Evolutionary conservation across 2,888 invertebrate genomes (phyloP).

Genomic region (Lamellibrachia satsuma): DNA sequence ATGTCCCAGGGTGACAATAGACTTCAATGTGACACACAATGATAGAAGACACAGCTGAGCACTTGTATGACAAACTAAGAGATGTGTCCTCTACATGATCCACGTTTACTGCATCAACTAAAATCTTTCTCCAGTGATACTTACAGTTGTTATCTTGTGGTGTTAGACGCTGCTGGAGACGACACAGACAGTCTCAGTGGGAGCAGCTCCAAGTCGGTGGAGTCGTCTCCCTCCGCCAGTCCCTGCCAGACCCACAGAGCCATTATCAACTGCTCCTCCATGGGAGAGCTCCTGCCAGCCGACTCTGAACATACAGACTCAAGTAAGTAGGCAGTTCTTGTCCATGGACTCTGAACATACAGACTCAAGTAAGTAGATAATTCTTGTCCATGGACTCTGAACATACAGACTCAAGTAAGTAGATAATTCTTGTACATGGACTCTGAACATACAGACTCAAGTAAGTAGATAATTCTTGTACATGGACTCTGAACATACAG

Average conservation of each 20-base stretch:
- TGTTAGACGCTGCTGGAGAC: conserved; percentile 25
- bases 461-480: not conserved
- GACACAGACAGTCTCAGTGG: conserved; percentile 63
- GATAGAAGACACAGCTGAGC: no score
- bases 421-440: no score
- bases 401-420: not conserved
- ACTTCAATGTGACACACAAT: no score
- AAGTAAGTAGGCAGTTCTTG: not conserved
- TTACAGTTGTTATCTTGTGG: no score
- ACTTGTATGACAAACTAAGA: no score
- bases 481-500: not conserved
- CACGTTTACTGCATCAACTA: no score
- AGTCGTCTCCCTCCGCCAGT: conserved; percentile 63
- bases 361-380: not conserved
- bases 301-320: not conserved
- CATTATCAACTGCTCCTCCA: conserved; percentile 25
- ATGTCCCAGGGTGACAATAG: not conserved
- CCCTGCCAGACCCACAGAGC: conserved; percentile 34
- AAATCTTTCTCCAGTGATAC: no score
- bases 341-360: not conserved
- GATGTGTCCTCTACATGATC: no score
- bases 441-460: not conserved
- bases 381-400: not conserved
- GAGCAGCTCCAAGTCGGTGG: conserved; percentile 65
- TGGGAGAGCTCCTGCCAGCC: conserved; percentile 23